phyloP scores from a whole-genome alignment of 2,113 vertebrate species.

The Apistogramma diplotaenia region DNA sequence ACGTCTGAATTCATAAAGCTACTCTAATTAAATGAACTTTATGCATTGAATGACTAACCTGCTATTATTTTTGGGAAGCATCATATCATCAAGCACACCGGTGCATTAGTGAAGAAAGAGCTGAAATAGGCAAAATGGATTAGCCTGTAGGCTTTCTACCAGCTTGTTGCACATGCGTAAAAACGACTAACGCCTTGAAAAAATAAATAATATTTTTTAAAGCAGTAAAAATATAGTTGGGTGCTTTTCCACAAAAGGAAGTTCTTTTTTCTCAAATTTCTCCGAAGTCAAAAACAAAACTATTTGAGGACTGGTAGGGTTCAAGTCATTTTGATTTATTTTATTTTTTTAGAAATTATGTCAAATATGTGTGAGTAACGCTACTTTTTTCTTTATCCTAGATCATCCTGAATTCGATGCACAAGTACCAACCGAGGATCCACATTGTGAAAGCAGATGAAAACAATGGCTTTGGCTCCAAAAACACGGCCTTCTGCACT shows the following conservation, averaged over 20 bases:
- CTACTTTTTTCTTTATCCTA: slow-evolving; percentile 44
- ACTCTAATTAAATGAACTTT: not conserved
- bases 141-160: not conserved
- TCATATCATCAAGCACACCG: not conserved
- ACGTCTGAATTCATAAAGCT: not conserved
- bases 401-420: slow-evolving; percentile 99
- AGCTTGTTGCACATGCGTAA: not conserved
- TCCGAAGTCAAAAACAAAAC: not conserved
- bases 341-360: not conserved
- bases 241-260: not conserved
- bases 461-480: slow-evolving; percentile 97
- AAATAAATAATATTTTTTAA: no score
- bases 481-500: slow-evolving; percentile 98
- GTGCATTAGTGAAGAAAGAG: not conserved
- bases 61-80: not conserved
- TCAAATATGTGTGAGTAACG: not conserved
- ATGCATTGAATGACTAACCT: no score
- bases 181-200: not conserved
- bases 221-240: no score
- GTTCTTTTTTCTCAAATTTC: not conserved
- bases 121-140: not conserved
- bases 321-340: not conserved
- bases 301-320: not conserved
- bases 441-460: slow-evolving; percentile 99
- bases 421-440: slow-evolving; percentile 97